Percentiles rank a stretch among this genome's conserved stretches.
These are phyloP conservation scores for Hymenochirus boettgeri DNA, from an alignment of 2,113 vertebrate species.

Conservation along the genomic window DNA sequence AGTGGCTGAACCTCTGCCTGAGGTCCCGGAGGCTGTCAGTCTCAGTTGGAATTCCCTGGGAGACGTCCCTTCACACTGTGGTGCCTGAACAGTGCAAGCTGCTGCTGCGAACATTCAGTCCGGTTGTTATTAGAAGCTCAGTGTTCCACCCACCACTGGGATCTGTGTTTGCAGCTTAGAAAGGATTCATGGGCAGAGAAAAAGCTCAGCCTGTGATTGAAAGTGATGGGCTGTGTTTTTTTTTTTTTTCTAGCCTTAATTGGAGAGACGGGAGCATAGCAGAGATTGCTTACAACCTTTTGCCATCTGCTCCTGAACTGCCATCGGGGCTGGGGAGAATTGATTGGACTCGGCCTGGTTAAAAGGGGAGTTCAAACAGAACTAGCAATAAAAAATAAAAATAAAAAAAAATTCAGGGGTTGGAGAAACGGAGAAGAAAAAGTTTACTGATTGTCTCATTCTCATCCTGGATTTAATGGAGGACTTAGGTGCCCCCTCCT, in stretches of 20 bases:
- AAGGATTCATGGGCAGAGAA: slow-evolving; percentile 78
- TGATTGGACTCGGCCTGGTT: slow-evolving; percentile 61
- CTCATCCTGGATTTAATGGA: background rate
- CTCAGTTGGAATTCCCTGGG: no score
- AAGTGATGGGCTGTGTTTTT: slow-evolving; percentile 84
- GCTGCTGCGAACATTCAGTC: background rate
- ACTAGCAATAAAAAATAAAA: no score
- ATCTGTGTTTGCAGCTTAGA: slow-evolving; percentile 65
- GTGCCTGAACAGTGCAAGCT: background rate
- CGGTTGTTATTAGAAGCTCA: slow-evolving; percentile 77
- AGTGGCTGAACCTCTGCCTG: background rate
- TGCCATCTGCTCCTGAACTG: slow-evolving; percentile 72
- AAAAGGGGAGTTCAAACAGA: slow-evolving; percentile 2
- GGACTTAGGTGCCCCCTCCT: background rate
- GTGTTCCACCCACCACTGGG: slow-evolving; percentile 59
- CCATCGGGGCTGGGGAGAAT: slow-evolving; percentile 61
- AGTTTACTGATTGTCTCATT: background rate
- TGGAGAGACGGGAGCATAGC: slow-evolving; percentile 54
- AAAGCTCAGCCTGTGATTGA: slow-evolving; percentile 86
- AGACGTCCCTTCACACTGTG: background rate
- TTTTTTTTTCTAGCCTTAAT: slow-evolving; percentile 85
- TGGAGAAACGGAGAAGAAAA: background rate
- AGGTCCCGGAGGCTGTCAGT: background rate
- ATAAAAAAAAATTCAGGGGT: background rate
- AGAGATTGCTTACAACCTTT: slow-evolving; percentile 67